phyloP scores from a whole-genome alignment of 2,113 vertebrate species.

The Lophochroa leadbeateri region DNA sequence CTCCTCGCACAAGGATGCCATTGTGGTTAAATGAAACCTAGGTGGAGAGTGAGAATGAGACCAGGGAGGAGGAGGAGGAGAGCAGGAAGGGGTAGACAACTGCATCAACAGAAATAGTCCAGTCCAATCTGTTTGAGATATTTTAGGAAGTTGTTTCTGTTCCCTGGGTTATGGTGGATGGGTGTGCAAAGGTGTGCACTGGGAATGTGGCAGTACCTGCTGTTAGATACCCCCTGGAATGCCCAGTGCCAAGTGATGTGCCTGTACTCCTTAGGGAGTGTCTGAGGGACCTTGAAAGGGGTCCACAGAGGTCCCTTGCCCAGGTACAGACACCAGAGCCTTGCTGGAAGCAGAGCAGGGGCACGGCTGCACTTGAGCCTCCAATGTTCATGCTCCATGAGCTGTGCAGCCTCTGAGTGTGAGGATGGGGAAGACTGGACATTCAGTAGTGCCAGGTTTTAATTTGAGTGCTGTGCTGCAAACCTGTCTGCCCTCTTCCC shows the following conservation, averaged over 20 bases:
- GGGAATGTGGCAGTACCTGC: fast-evolving
- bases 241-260: neutral
- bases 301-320: too few species aligned
- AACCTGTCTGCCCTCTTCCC: neutral
- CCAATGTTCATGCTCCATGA: fast-evolving
- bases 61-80: neutral
- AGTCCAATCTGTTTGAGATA: neutral
- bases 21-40: neutral
- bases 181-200: neutral
- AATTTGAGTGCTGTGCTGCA: neutral
- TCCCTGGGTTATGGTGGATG: fast-evolving
- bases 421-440: neutral
- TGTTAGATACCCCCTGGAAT: neutral
- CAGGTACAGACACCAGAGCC: neutral
- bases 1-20: neutral
- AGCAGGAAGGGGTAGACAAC: neutral
- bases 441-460: neutral
- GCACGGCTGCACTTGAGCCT: fast-evolving
- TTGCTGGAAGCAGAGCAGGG: neutral
- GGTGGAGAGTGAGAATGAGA: neutral
- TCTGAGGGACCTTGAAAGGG: fast-evolving
- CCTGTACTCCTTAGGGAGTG: fast-evolving
- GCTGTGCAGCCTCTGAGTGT: neutral
- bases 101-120: neutral
- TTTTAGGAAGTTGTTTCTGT: neutral